Evolutionary conservation across 2,888 invertebrate genomes (phyloP).

Genomic region (Scaptomyza reducta): DNA sequence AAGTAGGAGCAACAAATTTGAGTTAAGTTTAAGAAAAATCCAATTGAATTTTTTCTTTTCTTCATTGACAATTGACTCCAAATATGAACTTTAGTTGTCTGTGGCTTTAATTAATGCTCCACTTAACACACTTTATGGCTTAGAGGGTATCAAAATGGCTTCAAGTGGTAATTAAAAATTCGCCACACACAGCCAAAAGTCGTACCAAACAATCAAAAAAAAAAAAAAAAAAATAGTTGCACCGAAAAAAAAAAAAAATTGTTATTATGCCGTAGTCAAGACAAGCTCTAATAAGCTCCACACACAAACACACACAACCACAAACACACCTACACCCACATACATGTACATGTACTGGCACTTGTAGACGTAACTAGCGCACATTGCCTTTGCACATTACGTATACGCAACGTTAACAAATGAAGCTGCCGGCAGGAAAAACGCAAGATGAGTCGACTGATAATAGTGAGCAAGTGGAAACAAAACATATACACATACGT

Average conservation of each 20-base stretch:
- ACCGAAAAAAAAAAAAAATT: constrained; percentile 32
- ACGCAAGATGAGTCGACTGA: constrained; percentile 34
- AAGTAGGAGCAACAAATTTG: background rate
- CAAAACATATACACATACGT: background rate
- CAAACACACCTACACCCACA: constrained; percentile 14
- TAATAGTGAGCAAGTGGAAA: constrained; percentile 48
- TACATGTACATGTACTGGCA: constrained; percentile 14
- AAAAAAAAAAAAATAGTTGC: constrained; percentile 13
- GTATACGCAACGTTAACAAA: constrained; percentile 71
- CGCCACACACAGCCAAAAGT: constrained; percentile 47
- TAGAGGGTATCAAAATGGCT: constrained; percentile 41
- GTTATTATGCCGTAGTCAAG: constrained; percentile 54
- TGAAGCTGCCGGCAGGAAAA: constrained; percentile 53
- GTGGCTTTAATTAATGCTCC: constrained; percentile 7
- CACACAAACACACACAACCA: constrained; percentile 24
- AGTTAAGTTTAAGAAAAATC: too few species aligned
- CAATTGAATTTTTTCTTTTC: too few species aligned
- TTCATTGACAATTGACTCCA: too few species aligned
- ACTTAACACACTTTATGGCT: background rate
- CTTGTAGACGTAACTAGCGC: constrained; percentile 35
- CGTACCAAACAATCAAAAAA: constrained; percentile 13
- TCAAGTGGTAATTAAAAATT: constrained; percentile 60
- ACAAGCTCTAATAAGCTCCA: constrained; percentile 59
- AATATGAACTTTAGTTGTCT: background rate
- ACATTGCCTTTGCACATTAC: constrained; percentile 53